Base-by-base conservation (phyloP, 2,888 invertebrate species). In the Philaethria dido region DNA sequence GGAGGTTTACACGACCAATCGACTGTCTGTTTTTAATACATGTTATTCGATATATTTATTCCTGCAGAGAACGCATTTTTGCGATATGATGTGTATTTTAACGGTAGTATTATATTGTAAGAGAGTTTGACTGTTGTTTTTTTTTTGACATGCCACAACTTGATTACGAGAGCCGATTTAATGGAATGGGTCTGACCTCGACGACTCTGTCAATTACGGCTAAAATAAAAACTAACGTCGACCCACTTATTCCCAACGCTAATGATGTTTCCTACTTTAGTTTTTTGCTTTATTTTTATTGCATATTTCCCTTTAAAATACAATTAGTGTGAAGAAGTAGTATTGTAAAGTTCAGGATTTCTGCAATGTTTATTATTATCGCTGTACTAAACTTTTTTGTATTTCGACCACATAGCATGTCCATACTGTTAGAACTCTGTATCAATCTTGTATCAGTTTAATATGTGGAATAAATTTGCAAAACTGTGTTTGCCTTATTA, bases 21-120 rank as follows among this genome's bases (percentile, higher is more conserved):
- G 88, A 88, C 89, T 87, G 92, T 91, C 88, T 91, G 88, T 92
- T 93, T 93, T 93, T 92, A 93, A 89, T 92, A 92, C 91, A 93
- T 93, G 92, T 93, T 93, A 93, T 93, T 94, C 94, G 94, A 94
- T 95, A 95, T 95, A 95, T 95, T 95, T 95, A 95, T 95, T 95
- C 94, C 95, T 94, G 95, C 94, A n/a, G n/a, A n/a, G 94, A 94
- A 95, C 94, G 94, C 95, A 95, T 95, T 95, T n/a, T 95, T 95
- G 95, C 95, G 95, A 95, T 91, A 91, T 92, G 92, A 92, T 91
- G 92, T 92, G 92, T 94, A 94, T 93, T 93, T 91, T 93, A 94
- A 93, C 92, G 90, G 91, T 93, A 93, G 93, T 91, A 93, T 93
- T 91, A 92, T 91, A 88, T 89, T 91, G 86, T 92, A 92, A 92